phyloP scores from a whole-genome alignment of 2,113 vertebrate genomes.

The Saccopteryx leptura region DNA sequence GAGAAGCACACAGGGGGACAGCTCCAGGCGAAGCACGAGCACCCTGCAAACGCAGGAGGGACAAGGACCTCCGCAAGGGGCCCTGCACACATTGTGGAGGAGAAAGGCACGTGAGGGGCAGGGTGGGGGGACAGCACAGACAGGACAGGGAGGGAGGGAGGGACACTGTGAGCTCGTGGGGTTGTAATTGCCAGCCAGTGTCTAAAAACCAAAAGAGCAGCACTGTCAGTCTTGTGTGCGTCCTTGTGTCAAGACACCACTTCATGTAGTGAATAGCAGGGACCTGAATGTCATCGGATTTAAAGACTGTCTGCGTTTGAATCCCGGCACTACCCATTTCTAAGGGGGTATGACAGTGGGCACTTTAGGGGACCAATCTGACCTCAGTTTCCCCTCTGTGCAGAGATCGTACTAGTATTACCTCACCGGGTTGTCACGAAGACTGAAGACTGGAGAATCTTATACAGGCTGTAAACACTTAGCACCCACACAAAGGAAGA shows the following conservation, averaged over 20 bases:
- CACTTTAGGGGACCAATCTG: neutral
- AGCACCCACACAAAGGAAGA: neutral
- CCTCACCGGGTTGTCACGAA: neutral
- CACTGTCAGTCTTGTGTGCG: neutral
- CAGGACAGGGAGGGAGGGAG: neutral
- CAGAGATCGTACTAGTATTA: neutral
- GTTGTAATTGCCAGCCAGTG: neutral
- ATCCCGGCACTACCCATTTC: neutral
- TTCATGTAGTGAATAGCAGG: rapidly evolving
- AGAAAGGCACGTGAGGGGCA: rapidly evolving
- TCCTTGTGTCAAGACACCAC: neutral
- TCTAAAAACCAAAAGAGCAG: neutral
- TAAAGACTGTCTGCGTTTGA: neutral
- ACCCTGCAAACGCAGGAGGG: neutral
- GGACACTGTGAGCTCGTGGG: rapidly evolving
- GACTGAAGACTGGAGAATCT: neutral
- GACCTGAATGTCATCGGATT: neutral
- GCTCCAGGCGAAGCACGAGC: neutral
- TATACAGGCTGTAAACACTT: no score
- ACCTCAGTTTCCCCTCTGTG: neutral
- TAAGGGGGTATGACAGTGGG: rapidly evolving
- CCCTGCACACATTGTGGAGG: rapidly evolving
- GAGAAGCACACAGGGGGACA: neutral
- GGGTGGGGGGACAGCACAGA: neutral
- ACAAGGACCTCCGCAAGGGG: rapidly evolving